These are phyloP conservation scores for Alligator mississippiensis DNA, from an alignment of 2,113 vertebrate genomes.

Conservation along the genomic window DNA sequence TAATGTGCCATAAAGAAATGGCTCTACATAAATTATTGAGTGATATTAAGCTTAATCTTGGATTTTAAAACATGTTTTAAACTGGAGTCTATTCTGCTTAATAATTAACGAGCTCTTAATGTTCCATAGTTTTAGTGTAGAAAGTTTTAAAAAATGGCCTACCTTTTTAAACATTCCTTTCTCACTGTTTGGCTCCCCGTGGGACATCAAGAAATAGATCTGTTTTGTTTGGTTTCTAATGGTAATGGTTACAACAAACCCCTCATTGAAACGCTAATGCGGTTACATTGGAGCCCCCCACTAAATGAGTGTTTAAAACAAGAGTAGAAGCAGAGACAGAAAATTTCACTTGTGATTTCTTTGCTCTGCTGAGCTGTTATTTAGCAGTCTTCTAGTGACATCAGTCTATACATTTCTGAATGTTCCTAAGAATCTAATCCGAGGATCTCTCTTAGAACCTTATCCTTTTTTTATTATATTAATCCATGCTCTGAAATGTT, in stretches of 20 bases:
- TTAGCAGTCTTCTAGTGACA: not conserved
- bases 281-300: not conserved
- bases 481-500: not conserved
- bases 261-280: not conserved
- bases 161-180: not conserved
- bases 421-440: not conserved
- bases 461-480: not conserved
- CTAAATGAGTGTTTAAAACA: not conserved
- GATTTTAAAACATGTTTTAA: not conserved
- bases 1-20: not conserved
- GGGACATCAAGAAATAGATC: not conserved
- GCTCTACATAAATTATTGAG: not conserved
- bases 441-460: not conserved
- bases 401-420: not conserved
- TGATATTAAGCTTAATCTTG: not conserved
- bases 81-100: not conserved
- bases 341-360: not conserved
- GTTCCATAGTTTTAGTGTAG: not conserved
- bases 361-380: not conserved
- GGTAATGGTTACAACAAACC: not conserved
- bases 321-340: not conserved
- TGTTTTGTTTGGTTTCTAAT: not conserved
- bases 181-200: not conserved
- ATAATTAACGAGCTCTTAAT: not conserved
- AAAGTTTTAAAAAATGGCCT: not conserved